phyloP scores from a whole-genome alignment of 1,140 invertebrate genomes.

The Drosophila repletoides region DNA sequence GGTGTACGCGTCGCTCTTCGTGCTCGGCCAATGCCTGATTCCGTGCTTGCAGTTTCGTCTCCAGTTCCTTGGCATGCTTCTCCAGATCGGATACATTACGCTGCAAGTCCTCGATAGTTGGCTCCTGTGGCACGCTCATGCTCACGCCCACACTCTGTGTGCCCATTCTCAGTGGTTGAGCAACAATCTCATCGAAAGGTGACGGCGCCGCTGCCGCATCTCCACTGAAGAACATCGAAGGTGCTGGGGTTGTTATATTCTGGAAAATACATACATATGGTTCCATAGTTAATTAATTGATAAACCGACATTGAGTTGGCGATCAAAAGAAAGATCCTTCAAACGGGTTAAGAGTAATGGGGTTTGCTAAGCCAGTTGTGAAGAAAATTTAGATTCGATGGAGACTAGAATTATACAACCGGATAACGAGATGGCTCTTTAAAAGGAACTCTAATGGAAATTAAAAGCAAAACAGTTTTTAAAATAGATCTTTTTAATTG shows the following conservation, averaged over 20 bases:
- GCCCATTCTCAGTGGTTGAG: slow-evolving; percentile 34
- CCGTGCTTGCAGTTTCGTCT: slow-evolving; percentile 38
- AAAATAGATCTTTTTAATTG: no score
- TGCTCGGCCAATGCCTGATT: slow-evolving; percentile 31
- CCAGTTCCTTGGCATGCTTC: slow-evolving; percentile 72
- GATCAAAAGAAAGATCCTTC: no score
- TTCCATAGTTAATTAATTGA: background rate
- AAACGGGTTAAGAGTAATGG: no score
- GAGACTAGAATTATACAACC: no score
- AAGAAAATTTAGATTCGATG: no score
- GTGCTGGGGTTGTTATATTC: slow-evolving; percentile 33
- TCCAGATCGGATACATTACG: slow-evolving; percentile 79
- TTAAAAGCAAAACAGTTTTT: no score
- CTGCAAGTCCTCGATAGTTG: slow-evolving; percentile 78
- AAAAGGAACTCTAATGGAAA: no score
- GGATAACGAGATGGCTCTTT: no score
- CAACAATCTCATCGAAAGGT: slow-evolving; percentile 73
- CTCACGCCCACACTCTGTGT: slow-evolving; percentile 1
- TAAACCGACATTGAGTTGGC: no score
- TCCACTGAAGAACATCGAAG: slow-evolving; percentile 64
- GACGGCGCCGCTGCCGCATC: slow-evolving; percentile 52
- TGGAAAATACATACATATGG: no score
- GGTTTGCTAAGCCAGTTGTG: no score
- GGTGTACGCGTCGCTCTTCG: slow-evolving; percentile 31
- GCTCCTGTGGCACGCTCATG: slow-evolving; percentile 3